Conservation (phyloP, 2,113 vertebrate genomes). For the Coracopsis vasa region DNA sequence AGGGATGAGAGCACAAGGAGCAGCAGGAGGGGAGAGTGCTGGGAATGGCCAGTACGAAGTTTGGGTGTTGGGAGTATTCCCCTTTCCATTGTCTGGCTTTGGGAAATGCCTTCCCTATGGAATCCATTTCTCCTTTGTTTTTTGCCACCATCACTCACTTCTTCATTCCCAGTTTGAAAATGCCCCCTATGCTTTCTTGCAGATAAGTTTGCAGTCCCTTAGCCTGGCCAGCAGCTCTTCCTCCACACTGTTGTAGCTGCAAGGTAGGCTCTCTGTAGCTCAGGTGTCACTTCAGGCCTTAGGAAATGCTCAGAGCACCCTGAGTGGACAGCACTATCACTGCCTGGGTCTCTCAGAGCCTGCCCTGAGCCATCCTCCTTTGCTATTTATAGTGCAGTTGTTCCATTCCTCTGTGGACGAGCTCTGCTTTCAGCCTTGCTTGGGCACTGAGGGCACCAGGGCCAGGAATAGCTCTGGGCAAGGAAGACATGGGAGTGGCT, state of each 20-base stretch:
- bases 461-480: conserved; percentile 60
- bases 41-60: background rate
- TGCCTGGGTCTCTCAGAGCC: background rate
- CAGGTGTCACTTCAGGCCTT: background rate
- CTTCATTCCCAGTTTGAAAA: background rate
- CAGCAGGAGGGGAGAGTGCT: background rate
- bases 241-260: background rate
- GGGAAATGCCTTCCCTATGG: background rate
- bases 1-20: background rate
- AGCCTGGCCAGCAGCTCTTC: background rate
- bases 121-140: background rate
- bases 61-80: background rate
- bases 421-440: conserved; percentile 38
- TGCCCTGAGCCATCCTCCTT: background rate
- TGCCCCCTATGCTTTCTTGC: background rate
- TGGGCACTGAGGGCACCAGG: conserved; percentile 7
- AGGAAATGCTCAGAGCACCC: background rate
- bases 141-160: background rate
- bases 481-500: background rate
- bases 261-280: background rate
- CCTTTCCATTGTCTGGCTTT: background rate
- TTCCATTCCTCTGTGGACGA: conserved; percentile 3
- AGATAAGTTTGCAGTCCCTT: background rate
- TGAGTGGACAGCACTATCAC: background rate
- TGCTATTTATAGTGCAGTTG: conserved; percentile 60